Evolutionary conservation across 2,113 vertebrate species (phyloP), one percentile per base, ranked within the genome.

Genomic region (Aptenodytes patagonicus): DNA sequence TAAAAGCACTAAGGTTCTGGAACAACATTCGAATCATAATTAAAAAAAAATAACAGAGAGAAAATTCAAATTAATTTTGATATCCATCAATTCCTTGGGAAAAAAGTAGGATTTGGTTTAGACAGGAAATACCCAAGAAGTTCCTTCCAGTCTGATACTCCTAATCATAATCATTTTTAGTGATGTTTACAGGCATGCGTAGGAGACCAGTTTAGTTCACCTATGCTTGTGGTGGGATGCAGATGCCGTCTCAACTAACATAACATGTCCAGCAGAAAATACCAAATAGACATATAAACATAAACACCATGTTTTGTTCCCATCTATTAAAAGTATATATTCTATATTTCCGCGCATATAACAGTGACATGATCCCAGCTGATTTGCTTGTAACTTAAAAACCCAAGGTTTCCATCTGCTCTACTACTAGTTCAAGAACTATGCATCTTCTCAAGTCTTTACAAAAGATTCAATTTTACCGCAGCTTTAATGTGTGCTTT

Each of bases 271-370:
- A 81, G 17, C 21, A 80, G 49, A 62, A 90, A 1, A 22, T 11
- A 51, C 3, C 4, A 77, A 90, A 71, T 5, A 49, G 7, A 28
- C 54, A 21, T 1, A 0, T 6, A 65, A 55, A 49, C 22, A 51
- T 28, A 19, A 72, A 82, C 21, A 49, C 26, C 18, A 2, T 1
- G 4, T 1, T 5, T 80, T 85, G 22, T 6, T 20, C 44, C 44
- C 24, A 18, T 22, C 57, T 31, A 12, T 25, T 29, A 16, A 29
- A 61, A 64, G 13, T 2, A 11, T 14, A 36, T n/a, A 58, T 62
- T 49, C 40, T 28, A 0, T 47, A 58, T 69, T 90, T 47, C 26
- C 1, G 0, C 2, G 6, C 42, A 14, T 20, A 2, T 31, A 54
- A 34, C 17, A 69, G 42, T 1, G 5, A 47, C 12, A 11, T 4